Evolutionary conservation across 2,888 invertebrate species (phyloP).

Genomic region (Ormyrus nitidulus): DNA sequence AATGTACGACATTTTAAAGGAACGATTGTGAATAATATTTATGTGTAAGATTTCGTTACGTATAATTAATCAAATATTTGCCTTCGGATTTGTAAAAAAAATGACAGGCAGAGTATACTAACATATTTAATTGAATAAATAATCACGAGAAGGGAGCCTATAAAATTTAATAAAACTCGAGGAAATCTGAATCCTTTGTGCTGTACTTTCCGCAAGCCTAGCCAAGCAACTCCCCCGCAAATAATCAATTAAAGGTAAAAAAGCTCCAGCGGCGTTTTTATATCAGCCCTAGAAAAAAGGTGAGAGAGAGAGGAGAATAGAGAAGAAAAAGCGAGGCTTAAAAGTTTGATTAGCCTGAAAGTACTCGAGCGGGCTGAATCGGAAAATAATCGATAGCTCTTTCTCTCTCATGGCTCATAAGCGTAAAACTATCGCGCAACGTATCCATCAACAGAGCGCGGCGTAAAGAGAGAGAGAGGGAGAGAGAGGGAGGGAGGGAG

Average conservation of each 20-base stretch:
- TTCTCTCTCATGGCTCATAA: conserved; percentile 6
- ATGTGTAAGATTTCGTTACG: no score
- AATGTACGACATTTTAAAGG: no score
- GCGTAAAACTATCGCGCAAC: conserved; percentile 17
- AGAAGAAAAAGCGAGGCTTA: conserved; percentile 4
- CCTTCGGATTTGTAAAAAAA: no score
- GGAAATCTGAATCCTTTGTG: neutral
- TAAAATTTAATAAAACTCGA: neutral
- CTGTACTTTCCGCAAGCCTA: no score
- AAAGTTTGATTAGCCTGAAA: conserved; percentile 43
- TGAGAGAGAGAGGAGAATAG: neutral
- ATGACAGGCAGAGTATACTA: no score
- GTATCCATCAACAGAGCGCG: no score
- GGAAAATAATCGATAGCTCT: conserved; percentile 54
- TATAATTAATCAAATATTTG: no score
- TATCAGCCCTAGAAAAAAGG: neutral
- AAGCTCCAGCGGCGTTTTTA: neutral
- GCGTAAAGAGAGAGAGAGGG: neutral
- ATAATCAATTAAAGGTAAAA: conserved; percentile 21
- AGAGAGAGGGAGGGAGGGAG: neutral
- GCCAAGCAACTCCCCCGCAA: neutral
- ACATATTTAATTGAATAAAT: no score
- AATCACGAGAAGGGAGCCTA: no score
- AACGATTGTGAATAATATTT: no score
- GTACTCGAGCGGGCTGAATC: conserved; percentile 28